These are phyloP conservation scores for Escarpia spicata DNA, from an alignment of 2,888 invertebrate genomes.

Conservation along the genomic window DNA sequence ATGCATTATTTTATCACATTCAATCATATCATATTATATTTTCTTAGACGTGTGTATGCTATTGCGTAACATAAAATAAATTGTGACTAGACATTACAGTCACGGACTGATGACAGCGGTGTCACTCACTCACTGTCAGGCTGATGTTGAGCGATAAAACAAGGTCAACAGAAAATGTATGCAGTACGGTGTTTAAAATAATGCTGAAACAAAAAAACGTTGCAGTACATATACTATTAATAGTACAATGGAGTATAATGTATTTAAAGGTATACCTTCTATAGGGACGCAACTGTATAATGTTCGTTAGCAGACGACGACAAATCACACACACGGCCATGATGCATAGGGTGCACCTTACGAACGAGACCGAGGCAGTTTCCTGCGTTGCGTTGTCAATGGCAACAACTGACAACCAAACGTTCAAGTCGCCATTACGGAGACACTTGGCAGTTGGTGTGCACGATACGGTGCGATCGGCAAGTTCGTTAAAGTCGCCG, in stretches of 20 bases:
- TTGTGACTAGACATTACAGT: not conserved
- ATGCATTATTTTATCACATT: not conserved
- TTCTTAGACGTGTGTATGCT: not conserved
- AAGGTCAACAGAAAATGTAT: not conserved
- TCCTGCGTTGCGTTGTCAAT: not conserved
- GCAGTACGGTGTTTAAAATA: not conserved
- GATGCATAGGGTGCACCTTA: not conserved
- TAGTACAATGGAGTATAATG: not conserved
- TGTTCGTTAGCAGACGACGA: slow-evolving; percentile 4
- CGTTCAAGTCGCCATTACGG: slow-evolving; percentile 10
- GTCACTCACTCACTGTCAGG: not conserved
- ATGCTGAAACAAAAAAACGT: not conserved
- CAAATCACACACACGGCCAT: not conserved
- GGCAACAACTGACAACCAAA: not conserved
- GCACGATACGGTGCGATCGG: slow-evolving; percentile 13
- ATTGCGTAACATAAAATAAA: not conserved
- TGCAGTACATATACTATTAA: not conserved
- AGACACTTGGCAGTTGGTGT: not conserved
- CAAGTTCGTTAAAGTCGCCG: slow-evolving; percentile 5
- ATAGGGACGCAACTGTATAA: not conserved
- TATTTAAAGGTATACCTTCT: not conserved
- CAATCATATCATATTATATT: not conserved
- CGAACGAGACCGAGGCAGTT: not conserved
- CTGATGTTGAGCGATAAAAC: not conserved
- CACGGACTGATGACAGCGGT: not conserved